Conservation (phyloP, 2,888 invertebrate genomes). For the Meliscaeva auricollis region DNA sequence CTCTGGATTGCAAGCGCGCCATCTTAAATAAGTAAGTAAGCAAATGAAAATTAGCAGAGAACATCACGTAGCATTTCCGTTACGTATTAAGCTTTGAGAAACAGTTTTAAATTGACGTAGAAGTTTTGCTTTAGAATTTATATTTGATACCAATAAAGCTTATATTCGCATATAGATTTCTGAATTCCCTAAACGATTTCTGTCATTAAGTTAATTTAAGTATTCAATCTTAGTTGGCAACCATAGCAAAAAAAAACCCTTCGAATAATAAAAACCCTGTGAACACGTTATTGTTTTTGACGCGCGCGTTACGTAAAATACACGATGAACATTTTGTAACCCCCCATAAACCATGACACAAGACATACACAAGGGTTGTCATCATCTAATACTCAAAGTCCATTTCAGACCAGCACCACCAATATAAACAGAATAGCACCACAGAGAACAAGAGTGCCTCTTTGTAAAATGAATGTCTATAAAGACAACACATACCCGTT, state of each 20-base stretch:
- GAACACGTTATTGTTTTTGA: conserved; percentile 49
- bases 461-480: conserved; percentile 1
- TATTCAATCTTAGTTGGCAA: conserved; percentile 5
- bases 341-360: conserved; percentile 4
- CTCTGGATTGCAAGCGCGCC: too few species aligned
- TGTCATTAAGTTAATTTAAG: background rate
- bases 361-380: conserved; percentile 35
- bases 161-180: too few species aligned
- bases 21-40: too few species aligned
- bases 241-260: background rate
- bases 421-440: background rate
- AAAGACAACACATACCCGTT: conserved; percentile 22
- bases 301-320: conserved; percentile 14
- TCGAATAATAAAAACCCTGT: conserved; percentile 10
- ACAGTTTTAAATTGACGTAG: too few species aligned
- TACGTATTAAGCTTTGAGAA: too few species aligned
- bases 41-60: too few species aligned
- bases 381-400: conserved; percentile 37
- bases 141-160: too few species aligned
- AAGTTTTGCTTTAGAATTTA: too few species aligned
- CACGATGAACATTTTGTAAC: conserved; percentile 17
- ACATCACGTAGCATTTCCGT: too few species aligned
- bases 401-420: background rate
- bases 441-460: conserved; percentile 12
- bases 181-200: too few species aligned